Base-by-base conservation (phyloP, 2,888 invertebrate species). In the Parnassius apollo region DNA sequence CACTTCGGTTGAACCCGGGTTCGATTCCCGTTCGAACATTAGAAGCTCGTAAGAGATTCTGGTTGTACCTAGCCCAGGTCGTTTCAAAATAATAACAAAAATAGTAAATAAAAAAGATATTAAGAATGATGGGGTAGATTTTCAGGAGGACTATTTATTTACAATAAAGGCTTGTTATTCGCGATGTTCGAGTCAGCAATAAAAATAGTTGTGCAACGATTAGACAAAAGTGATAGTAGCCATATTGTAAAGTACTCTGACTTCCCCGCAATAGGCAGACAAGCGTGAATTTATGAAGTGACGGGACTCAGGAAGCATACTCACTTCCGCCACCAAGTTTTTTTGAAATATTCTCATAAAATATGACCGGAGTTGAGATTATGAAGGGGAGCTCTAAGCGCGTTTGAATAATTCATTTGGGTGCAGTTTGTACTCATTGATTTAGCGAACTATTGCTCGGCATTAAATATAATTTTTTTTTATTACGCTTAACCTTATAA, bases 311-410 rank as follows among this genome's bases (percentile, higher is more conserved):
- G 42, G 48, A 46, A 42, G 25, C 42, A 56, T 46, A 59, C 51
- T 18, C 54, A 63, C 63, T 51, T n/a, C 42, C 46, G 18, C 42
- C 63, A 44, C 59, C 63, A 51, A 63, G 59, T 63, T 63, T 64
- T 64, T 64, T 56, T 63, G 44, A 55, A 63, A 59, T 59, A 59
- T 56, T 46, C 50, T 52, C 63, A 52, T 56, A 64, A 64, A 64
- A 61, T 61, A 46, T 54, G 59, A 59, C 55, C 44, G 25, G 53
- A 46, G 59, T n/a, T 52, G 22, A 57, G 42, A 51, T 57, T 45
- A 45, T 57, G 45, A 42, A n/a, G 46, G 46, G 25, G 57, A 57
- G 46, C 57, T 57, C n/a, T 48, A 45, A 46, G 42, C 54, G n/a
- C 50, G 35, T 46, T 61, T 61, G 61, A 61, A 61, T 61, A 46